phyloP scores from a whole-genome alignment of 2,113 vertebrate species.

The crab-eating macaque (Macaca fascicularis) region T2T-MFA8v1.1 NC_088391.1:24825001-24825500 shows the following conservation, averaged over 20 bases:
- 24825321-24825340: background rate
- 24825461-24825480: background rate
- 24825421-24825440: no score
- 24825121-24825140: background rate
- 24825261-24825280: background rate
- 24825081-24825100: background rate
- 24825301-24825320: background rate
- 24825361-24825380: background rate
- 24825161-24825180: background rate
- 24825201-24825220: background rate
- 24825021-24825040: background rate
- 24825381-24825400: background rate
- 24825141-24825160: background rate
- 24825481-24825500: background rate
- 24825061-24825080: background rate
- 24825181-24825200: background rate
- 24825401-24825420: background rate
- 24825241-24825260: background rate
- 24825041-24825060: background rate
- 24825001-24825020: background rate
- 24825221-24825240: background rate
- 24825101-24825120: background rate
- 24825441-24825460: background rate
- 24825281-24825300: no score
- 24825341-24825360: fast-evolving